Percentiles rank a stretch among this genome's conserved stretches.
Evolutionary conservation across 2,797 vertebrate species (phyloP).

Genomic region (Pseudochirops corinnae): DNA sequence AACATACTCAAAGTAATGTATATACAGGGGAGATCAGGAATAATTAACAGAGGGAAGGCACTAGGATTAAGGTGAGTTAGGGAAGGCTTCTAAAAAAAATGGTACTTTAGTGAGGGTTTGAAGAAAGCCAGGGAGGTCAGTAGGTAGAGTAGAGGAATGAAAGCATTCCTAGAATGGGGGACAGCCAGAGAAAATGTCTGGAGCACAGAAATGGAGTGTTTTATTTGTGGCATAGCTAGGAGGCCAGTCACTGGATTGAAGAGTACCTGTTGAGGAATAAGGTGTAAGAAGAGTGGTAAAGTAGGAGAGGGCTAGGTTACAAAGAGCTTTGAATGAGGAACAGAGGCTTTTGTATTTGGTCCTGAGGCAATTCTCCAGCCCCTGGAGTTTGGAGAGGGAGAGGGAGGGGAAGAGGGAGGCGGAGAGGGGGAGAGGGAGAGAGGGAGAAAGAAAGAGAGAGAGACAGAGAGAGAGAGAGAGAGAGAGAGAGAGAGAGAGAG

Average conservation of each 20-base stretch:
- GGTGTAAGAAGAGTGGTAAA: neutral
- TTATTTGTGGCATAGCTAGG: neutral
- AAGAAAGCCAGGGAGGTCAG: neutral
- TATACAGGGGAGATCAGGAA: neutral
- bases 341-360: neutral
- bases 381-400: neutral
- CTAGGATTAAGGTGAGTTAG: too few relatives aligned
- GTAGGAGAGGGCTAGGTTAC: neutral
- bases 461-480: too few relatives aligned
- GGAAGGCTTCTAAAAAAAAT: too few relatives aligned
- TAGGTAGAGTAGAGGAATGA: neutral
- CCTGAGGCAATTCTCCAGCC: neutral
- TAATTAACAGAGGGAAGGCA: neutral
- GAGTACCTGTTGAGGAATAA: neutral
- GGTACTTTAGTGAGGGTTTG: neutral
- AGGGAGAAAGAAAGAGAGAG: too few relatives aligned
- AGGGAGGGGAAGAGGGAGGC: too few relatives aligned
- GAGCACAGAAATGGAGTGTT: neutral
- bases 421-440: too few relatives aligned
- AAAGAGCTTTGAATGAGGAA: neutral
- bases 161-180: neutral
- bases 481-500: too few relatives aligned
- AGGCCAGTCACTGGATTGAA: neutral
- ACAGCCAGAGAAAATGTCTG: neutral
- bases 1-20: neutral